Evolutionary conservation across 2,797 vertebrate genomes (phyloP).

Genomic region (Spheniscus humboldti): DNA sequence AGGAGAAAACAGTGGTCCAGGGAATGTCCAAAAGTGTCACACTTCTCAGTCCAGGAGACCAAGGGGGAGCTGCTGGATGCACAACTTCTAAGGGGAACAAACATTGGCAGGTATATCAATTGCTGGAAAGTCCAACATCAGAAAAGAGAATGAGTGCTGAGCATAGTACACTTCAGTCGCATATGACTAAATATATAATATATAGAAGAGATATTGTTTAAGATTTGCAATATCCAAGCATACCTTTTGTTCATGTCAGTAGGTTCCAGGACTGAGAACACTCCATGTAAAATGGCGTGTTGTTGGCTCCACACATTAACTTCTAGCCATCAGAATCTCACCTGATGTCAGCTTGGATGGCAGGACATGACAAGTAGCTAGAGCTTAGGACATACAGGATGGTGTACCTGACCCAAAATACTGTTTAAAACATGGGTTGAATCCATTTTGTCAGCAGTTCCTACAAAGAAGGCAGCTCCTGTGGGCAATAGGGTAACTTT

Average conservation of each 20-base stretch:
- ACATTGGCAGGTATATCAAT: accelerated
- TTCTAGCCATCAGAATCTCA: not conserved
- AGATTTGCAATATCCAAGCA: not conserved
- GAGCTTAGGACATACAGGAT: not conserved
- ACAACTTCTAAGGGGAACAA: not conserved
- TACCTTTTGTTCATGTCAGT: not conserved
- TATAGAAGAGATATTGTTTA: not conserved
- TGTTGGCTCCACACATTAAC: not conserved
- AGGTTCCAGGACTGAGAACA: not conserved
- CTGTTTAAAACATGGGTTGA: not conserved
- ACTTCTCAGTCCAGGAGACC: not conserved
- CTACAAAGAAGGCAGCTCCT: not conserved
- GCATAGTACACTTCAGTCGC: not conserved
- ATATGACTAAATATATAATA: not conserved
- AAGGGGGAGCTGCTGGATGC: not conserved
- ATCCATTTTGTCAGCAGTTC: not conserved
- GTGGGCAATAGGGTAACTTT: not conserved
- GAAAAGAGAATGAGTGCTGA: not conserved
- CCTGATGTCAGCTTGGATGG: not conserved
- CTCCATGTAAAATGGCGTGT: not conserved
- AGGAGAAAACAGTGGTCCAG: not conserved
- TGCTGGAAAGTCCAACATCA: not conserved
- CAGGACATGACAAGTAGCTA: not conserved
- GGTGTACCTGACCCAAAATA: not conserved
- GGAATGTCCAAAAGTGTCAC: not conserved